Evolutionary conservation across 2,113 vertebrate species (phyloP).

Genomic region (Noctilio leporinus): DNA sequence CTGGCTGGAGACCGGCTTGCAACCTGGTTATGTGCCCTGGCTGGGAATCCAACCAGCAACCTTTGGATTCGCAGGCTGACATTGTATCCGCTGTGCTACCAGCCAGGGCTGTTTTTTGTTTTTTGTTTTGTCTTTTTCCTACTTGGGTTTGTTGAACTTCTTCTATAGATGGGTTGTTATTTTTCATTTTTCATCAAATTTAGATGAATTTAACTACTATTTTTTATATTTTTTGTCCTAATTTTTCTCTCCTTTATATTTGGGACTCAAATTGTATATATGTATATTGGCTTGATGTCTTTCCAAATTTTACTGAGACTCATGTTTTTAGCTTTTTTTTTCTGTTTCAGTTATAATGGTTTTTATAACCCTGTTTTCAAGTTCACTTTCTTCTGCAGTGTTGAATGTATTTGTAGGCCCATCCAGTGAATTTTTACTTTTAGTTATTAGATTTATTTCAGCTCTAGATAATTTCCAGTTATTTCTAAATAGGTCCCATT

Average conservation of each 20-base stretch:
- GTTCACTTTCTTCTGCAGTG: not conserved
- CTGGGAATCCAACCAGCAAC: too few relatives aligned
- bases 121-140: not conserved
- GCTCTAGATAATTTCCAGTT: not conserved
- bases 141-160: not conserved
- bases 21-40: too few relatives aligned
- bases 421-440: not conserved
- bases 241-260: not conserved
- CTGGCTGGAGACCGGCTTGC: too few relatives aligned
- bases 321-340: not conserved
- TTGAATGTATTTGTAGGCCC: not conserved
- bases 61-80: too few relatives aligned
- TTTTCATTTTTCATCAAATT: conserved; percentile 4
- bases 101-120: too few relatives aligned
- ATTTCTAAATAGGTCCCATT: not conserved
- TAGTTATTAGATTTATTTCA: not conserved
- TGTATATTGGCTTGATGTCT: not conserved
- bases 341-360: not conserved
- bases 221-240: not conserved
- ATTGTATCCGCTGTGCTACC: too few relatives aligned
- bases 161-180: not conserved
- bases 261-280: not conserved
- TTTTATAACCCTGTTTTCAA: not conserved
- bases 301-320: not conserved
- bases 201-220: not conserved